Evolutionary conservation across 2,797 vertebrate species (phyloP).

Genomic region (Falco rusticolus): DNA sequence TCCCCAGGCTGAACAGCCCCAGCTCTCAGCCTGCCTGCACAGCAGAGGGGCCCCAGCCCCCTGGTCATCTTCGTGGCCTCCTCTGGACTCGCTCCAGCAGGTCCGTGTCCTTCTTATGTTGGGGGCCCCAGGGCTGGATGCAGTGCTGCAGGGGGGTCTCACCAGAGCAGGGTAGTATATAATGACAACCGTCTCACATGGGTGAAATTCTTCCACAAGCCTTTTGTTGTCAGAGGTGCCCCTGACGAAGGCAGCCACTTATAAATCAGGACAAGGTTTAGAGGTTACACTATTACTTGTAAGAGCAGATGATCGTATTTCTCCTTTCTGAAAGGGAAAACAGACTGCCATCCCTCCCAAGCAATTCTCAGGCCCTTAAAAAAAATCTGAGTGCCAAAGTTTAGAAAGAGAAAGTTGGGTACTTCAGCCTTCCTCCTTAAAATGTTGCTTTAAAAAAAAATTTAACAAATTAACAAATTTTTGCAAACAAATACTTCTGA

Average conservation of each 20-base stretch:
- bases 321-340: neutral
- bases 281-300: neutral
- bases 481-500: neutral
- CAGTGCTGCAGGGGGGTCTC: too few species aligned
- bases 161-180: too few species aligned
- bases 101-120: too few species aligned
- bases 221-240: neutral
- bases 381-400: neutral
- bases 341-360: neutral
- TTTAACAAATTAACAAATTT: neutral
- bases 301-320: neutral
- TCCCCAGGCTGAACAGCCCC: too few species aligned
- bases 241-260: neutral
- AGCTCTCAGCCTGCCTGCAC: too few species aligned
- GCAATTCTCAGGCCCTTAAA: neutral
- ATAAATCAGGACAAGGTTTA: neutral
- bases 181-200: fast-evolving
- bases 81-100: too few species aligned
- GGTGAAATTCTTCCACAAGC: neutral
- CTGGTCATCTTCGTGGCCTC: too few species aligned
- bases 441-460: neutral
- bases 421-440: neutral
- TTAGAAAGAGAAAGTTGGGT: neutral
- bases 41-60: too few species aligned
- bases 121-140: too few species aligned